Evolutionary conservation across 2,888 invertebrate genomes (phyloP).

Genomic region (Anagyrus pseudococci): DNA sequence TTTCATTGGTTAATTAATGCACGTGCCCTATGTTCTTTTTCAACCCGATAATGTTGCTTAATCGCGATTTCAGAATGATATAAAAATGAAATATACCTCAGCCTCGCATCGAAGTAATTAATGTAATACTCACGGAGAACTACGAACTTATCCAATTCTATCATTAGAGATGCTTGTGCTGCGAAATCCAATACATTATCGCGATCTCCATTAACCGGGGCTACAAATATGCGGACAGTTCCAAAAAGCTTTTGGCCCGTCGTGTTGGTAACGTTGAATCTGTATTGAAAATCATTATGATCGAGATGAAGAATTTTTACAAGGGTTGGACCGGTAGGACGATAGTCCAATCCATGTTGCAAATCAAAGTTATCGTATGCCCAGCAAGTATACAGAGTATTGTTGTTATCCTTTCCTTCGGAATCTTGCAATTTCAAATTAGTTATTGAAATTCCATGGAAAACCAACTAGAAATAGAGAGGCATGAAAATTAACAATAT

Average conservation of each 20-base stretch:
- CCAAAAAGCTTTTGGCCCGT: constrained; percentile 56
- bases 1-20: no score
- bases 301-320: constrained; percentile 81
- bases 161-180: constrained; percentile 71
- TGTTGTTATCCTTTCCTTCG: no score
- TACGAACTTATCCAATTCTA: constrained; percentile 77
- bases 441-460: no score
- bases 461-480: no score
- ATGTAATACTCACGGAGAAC: constrained; percentile 69
- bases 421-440: no score
- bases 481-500: no score
- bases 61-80: no score
- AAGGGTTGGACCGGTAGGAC: constrained; percentile 75
- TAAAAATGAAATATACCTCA: no score
- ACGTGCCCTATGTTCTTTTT: no score
- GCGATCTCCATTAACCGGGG: constrained; percentile 71
- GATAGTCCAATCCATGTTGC: constrained; percentile 82
- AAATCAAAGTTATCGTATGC: constrained; percentile 80
- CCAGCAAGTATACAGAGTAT: constrained; percentile 74
- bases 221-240: constrained; percentile 75
- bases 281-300: constrained; percentile 74
- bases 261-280: constrained; percentile 68
- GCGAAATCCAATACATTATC: constrained; percentile 68
- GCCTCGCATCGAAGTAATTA: no score
- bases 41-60: no score